A percentile compares a stretch with the other conserved stretches of the same genome.
phyloP scores from a whole-genome alignment of 2,888 invertebrate species.

The Diplolepis rosae region DNA sequence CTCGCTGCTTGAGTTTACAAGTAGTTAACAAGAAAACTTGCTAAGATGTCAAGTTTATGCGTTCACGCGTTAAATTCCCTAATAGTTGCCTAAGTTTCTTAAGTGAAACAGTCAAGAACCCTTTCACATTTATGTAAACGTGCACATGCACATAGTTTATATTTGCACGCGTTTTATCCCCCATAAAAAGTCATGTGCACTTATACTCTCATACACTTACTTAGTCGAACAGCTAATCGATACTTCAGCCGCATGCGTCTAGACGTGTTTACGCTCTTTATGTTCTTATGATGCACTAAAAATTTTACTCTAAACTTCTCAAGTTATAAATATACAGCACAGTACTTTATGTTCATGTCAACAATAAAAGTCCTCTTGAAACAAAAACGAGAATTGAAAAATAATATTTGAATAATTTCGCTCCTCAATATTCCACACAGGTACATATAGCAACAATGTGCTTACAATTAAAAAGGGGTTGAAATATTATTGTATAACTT shows the following conservation, averaged over 20 bases:
- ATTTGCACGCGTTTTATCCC: conserved; percentile 10
- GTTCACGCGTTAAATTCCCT: conserved; percentile 7
- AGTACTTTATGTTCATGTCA: too few relatives aligned
- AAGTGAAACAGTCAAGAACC: conserved; percentile 6
- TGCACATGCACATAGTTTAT: neutral
- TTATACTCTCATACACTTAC: conserved; percentile 13
- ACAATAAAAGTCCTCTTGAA: too few relatives aligned
- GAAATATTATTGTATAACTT: too few relatives aligned
- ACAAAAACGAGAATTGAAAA: too few relatives aligned
- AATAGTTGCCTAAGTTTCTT: conserved; percentile 6
- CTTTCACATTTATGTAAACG: neutral
- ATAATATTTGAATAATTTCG: too few relatives aligned
- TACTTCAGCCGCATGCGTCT: conserved; percentile 12
- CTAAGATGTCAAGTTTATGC: neutral
- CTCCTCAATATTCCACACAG: too few relatives aligned
- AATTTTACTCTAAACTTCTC: neutral
- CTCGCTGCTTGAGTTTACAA: neutral
- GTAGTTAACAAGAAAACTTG: neutral
- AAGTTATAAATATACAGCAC: neutral
- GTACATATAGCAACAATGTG: too few relatives aligned
- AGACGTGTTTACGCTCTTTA: neutral
- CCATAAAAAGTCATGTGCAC: conserved; percentile 2
- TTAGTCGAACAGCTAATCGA: conserved; percentile 5
- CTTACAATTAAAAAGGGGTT: too few relatives aligned
- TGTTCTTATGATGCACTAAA: neutral